Evolutionary conservation across 2,113 vertebrate genomes (phyloP), one percentile per base, ranked within the genome.

Genomic region (Marmota flaviventris): DNA sequence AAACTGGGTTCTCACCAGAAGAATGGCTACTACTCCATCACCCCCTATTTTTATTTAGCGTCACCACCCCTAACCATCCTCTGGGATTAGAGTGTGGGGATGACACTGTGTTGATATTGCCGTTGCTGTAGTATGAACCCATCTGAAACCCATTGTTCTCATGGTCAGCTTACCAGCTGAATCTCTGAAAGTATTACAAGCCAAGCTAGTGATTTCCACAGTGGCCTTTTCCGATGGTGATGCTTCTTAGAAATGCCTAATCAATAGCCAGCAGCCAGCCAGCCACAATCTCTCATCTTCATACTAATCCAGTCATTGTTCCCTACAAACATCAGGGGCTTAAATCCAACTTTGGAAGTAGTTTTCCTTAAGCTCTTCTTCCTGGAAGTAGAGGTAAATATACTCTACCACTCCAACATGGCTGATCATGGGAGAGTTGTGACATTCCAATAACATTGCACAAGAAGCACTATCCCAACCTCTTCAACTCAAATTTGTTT

Each of bases 331-430:
- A 16, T 76, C n/a, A 79, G 32, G 20, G 12, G 78, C 25, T 20
- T 34, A 85, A 89, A 22, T 58, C 63, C 91, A 56, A 72, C 58
- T 95, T 84, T 11, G 2, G 13, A 77, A 69, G 29, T 56, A 34
- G 18, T 94, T 97, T 93, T 72, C 37, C 42, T 91, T 56, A 51
- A 72, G 14, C 4, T 83, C 69, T 67, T 89, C 18, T 61, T 76
- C 32, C 37, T 87, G 42, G n/a, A 92, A 20, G 16, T 42, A 11
- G 34, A 83, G 32, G 29, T 51, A 58, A 45, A 45, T 20, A 69
- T 8, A 27, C 2, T 53, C 45, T 39, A 39, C 27, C 14, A 75
- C 34, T 25, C 56, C 42, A 58, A 29, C 16, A 27, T 20, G 61
- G 24, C 61, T 61, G 11, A 85, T 0, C 4, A 45, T 32, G 67